Base-by-base conservation (phyloP, 2,888 invertebrate genomes). In the Drosophila seclusa region DNA sequence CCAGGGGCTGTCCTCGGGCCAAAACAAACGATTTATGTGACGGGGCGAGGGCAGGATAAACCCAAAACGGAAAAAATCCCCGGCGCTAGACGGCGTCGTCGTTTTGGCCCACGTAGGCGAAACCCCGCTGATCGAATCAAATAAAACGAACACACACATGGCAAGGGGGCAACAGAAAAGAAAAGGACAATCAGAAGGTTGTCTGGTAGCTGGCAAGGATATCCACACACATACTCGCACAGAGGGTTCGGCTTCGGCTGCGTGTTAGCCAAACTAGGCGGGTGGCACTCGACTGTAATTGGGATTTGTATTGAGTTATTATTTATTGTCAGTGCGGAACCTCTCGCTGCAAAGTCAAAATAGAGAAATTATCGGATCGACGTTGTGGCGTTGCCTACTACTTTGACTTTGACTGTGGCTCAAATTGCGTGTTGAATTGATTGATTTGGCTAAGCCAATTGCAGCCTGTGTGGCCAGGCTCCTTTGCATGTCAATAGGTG, bases 41-140 rank as follows among this genome's bases (percentile, higher is more conserved):
- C 73, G 70, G 68, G 45, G 45, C 78, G 65, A 77, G 78, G 74
- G 77, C 74, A 86, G 87, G 87, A 90, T 89, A 89, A 90, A 78
- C 82, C 82, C 80, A 58, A 36, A 45, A 52, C 38, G 45, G 50
- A 29, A 29, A 62, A 52, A 68, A 74, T 57, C 52, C 74, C 74
- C 60, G 80, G 87, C 86, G 77, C 83, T 82, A 83, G 78, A 75
- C 73, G 73, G 70, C 74, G 80, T 72, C 75, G 63, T 21, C 13
- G 21, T 79, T 82, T 87, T 90, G 82, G 84, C 78, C 73, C 75
- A 76, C 80, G 87, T 80, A 90, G 92, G 91, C 91, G 91, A 90
- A 85, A 87, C 91, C 92, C 92, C 92, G 91, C 92, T 91, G 91
- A 91, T 91, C 91, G 88, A 91, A 91, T 91, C 91, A 92, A 90